Conservation (phyloP, 2,888 invertebrate genomes). For the Chrysolina oricalcia region DNA sequence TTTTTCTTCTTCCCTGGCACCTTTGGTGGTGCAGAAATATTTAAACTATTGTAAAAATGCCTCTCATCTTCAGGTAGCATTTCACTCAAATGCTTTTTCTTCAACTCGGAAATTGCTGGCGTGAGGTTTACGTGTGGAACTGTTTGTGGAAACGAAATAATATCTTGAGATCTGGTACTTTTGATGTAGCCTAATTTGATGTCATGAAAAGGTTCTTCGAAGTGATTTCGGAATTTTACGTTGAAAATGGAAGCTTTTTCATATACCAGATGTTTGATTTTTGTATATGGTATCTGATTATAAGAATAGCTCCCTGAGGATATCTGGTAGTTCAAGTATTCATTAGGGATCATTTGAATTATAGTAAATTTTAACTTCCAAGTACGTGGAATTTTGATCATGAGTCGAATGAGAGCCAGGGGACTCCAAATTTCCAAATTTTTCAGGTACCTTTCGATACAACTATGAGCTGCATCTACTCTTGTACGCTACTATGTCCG, state of each 20-base stretch:
- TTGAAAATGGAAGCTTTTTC: neutral
- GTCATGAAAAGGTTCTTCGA: neutral
- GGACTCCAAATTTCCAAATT: neutral
- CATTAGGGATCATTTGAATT: neutral
- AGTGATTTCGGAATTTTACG: neutral
- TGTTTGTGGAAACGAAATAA: slow-evolving; percentile 16
- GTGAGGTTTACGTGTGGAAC: slow-evolving; percentile 17
- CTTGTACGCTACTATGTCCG: slow-evolving; percentile 51
- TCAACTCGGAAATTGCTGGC: slow-evolving; percentile 20
- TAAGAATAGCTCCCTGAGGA: neutral
- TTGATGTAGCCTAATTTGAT: slow-evolving; percentile 19
- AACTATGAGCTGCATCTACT: slow-evolving; percentile 46
- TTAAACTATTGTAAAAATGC: neutral
- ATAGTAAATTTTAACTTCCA: neutral
- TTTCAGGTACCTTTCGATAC: slow-evolving; percentile 36
- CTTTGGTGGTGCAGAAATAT: neutral
- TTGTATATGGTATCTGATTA: neutral
- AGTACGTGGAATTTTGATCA: neutral
- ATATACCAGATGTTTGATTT: neutral
- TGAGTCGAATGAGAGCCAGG: neutral
- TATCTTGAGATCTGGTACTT: slow-evolving; percentile 11
- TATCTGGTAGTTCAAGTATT: neutral
- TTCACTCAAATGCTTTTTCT: slow-evolving; percentile 7
- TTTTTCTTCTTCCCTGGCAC: neutral
- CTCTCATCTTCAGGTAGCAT: neutral